Percentiles rank a stretch among this genome's conserved stretches.
Conservation (phyloP, 2,113 vertebrate genomes). For the Leptobrachium leishanense region DNA sequence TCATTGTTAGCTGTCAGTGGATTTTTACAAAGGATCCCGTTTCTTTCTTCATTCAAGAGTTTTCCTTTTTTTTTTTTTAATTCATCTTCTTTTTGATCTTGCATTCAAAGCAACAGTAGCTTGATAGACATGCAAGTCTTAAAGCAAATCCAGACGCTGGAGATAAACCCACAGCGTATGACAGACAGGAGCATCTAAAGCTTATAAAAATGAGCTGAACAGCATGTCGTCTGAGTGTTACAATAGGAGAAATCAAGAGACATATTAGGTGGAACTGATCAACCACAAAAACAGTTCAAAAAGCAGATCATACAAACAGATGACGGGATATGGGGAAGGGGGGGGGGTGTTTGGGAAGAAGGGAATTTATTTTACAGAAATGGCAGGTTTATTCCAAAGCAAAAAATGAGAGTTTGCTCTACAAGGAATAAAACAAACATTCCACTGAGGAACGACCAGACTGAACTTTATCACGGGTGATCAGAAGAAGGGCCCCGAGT, state of each 20-base stretch:
- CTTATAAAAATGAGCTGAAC: constrained; percentile 77
- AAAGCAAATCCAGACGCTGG: constrained; percentile 84
- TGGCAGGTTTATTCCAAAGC: constrained; percentile 60
- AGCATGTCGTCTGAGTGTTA: constrained; percentile 79
- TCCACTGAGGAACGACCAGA: not conserved
- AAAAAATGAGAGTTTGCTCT: not conserved
- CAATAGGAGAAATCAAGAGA: constrained; percentile 84
- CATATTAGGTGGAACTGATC: constrained; percentile 84
- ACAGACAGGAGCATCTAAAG: constrained; percentile 83
- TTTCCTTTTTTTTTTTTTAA: constrained; percentile 72
- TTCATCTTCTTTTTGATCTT: constrained; percentile 86
- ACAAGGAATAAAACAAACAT: not conserved
- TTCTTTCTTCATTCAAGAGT: constrained; percentile 79
- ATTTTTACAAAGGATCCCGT: constrained; percentile 86
- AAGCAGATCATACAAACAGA: constrained; percentile 80
- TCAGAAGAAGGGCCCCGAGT: too few species aligned
- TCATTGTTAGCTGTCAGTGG: constrained; percentile 82
- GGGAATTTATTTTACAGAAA: constrained; percentile 62
- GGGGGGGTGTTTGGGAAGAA: constrained; percentile 30
- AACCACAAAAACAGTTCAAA: constrained; percentile 86
- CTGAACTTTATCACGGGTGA: too few species aligned
- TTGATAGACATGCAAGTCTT: constrained; percentile 84
- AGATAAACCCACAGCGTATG: constrained; percentile 86
- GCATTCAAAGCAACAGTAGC: constrained; percentile 85
- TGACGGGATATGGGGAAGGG: constrained; percentile 56